phyloP scores from a whole-genome alignment of 2,888 invertebrate genomes.

The Drosophila melanocephala region DNA sequence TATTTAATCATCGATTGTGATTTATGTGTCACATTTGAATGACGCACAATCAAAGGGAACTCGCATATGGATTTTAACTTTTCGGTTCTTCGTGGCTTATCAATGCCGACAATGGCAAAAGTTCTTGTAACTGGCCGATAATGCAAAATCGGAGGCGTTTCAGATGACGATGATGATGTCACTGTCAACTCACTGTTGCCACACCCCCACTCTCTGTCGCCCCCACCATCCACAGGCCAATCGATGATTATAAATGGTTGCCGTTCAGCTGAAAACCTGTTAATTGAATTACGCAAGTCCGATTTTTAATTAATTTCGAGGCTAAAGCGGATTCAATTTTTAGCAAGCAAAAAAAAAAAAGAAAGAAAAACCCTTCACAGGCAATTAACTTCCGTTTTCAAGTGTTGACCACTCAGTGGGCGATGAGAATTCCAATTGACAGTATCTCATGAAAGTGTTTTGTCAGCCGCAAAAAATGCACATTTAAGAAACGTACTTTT shows the following conservation, averaged over 20 bases:
- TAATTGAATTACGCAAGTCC: slow-evolving; percentile 38
- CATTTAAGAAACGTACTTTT: neutral
- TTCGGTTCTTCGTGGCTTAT: slow-evolving; percentile 28
- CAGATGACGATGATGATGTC: slow-evolving; percentile 22
- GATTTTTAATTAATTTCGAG: slow-evolving; percentile 46
- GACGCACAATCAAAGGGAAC: slow-evolving; percentile 42
- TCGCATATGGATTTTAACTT: slow-evolving; percentile 3
- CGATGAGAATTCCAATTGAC: neutral
- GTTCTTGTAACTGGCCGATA: slow-evolving; percentile 42
- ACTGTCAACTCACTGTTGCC: slow-evolving; percentile 1
- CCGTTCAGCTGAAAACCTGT: slow-evolving; percentile 14
- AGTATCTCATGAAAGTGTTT: neutral
- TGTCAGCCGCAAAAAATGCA: neutral
- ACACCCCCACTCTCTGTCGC: neutral
- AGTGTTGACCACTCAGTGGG: slow-evolving; percentile 30
- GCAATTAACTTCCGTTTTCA: slow-evolving; percentile 53
- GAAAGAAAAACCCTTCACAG: slow-evolving; percentile 24
- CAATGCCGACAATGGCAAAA: slow-evolving; percentile 28
- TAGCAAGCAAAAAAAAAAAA: no score
- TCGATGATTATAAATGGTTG: slow-evolving; percentile 3
- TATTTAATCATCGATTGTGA: slow-evolving; percentile 48
- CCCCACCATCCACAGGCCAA: neutral
- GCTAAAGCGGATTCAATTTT: neutral
- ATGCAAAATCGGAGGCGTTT: slow-evolving; percentile 1
- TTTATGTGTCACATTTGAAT: neutral